Evolutionary conservation across 2,888 invertebrate species (phyloP).

Genomic region (Ophion ventricosus): DNA sequence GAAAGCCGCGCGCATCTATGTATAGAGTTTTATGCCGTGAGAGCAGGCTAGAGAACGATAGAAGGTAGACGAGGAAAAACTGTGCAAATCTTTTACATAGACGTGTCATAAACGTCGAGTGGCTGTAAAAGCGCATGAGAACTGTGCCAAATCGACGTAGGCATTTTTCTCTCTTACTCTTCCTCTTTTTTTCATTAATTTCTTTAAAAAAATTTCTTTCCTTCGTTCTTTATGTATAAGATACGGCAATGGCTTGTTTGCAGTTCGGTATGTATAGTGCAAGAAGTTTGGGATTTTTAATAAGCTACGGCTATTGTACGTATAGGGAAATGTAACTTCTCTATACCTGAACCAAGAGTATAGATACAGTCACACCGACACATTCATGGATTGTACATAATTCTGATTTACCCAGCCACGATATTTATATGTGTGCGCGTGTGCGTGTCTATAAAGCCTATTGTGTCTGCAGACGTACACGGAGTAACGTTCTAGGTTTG

Average conservation of each 20-base stretch:
- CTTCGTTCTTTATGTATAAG: not conserved
- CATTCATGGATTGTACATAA: not conserved
- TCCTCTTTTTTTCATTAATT: not conserved
- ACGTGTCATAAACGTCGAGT: constrained; percentile 42
- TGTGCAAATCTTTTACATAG: constrained; percentile 44
- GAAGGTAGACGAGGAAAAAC: constrained; percentile 4
- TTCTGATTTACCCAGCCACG: not conserved
- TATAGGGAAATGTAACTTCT: constrained; percentile 32
- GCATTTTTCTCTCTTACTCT: constrained; percentile 5
- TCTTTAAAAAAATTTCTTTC: not conserved
- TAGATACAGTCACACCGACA: not conserved
- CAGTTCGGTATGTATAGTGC: not conserved
- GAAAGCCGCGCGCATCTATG: not conserved
- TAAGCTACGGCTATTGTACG: constrained; percentile 35
- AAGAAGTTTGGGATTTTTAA: constrained; percentile 42
- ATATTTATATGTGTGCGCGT: not conserved
- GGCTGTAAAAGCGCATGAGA: constrained; percentile 51
- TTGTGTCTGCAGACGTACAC: constrained; percentile 7
- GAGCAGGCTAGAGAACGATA: not conserved
- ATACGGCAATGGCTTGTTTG: not conserved
- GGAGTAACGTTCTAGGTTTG: constrained; percentile 3
- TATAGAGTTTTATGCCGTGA: not conserved
- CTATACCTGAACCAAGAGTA: not conserved
- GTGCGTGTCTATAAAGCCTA: not conserved
- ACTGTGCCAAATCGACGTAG: constrained; percentile 26